These are phyloP conservation scores for Oenanthe oenanthe DNA, from an alignment of 2,113 vertebrate species.

Conservation along the genomic window DNA sequence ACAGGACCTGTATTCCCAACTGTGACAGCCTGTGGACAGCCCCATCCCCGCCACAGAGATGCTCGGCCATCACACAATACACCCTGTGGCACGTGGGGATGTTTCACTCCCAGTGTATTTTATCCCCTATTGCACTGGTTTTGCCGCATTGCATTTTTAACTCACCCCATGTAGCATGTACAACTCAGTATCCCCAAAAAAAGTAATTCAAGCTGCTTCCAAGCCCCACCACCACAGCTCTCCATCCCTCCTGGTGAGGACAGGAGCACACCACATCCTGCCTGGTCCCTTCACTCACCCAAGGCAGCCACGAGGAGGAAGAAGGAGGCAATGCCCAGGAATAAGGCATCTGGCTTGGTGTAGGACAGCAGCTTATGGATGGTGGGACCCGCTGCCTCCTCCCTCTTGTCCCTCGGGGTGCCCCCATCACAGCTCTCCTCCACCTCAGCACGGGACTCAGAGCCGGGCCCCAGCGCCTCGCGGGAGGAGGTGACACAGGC, in stretches of 20 bases:
- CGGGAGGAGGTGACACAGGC: slow-evolving; percentile 64
- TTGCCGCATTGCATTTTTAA: background rate
- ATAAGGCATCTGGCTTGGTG: slow-evolving; percentile 82
- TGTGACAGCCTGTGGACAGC: rapidly evolving
- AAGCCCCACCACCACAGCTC: rapidly evolving
- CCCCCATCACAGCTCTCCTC: slow-evolving; percentile 36
- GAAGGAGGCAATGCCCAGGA: slow-evolving; percentile 83
- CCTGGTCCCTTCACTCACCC: slow-evolving; percentile 76
- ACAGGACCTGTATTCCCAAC: background rate
- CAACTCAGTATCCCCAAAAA: background rate
- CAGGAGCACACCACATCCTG: rapidly evolving
- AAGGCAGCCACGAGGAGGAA: slow-evolving; percentile 88
- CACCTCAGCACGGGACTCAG: background rate
- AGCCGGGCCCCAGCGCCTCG: slow-evolving; percentile 44
- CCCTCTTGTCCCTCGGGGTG: background rate
- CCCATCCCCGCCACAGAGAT: background rate
- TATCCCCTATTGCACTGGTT: background rate
- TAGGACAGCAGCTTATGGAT: slow-evolving; percentile 89
- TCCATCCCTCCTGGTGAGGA: background rate
- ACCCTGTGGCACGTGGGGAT: rapidly evolving
- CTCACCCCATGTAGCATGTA: rapidly evolving
- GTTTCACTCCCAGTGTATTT: background rate
- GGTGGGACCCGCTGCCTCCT: slow-evolving; percentile 81
- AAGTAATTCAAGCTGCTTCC: background rate
- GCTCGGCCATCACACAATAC: rapidly evolving